These are phyloP conservation scores for Dasyornis broadbenti DNA, from an alignment of 2,113 vertebrate genomes.

Conservation along the genomic window DNA sequence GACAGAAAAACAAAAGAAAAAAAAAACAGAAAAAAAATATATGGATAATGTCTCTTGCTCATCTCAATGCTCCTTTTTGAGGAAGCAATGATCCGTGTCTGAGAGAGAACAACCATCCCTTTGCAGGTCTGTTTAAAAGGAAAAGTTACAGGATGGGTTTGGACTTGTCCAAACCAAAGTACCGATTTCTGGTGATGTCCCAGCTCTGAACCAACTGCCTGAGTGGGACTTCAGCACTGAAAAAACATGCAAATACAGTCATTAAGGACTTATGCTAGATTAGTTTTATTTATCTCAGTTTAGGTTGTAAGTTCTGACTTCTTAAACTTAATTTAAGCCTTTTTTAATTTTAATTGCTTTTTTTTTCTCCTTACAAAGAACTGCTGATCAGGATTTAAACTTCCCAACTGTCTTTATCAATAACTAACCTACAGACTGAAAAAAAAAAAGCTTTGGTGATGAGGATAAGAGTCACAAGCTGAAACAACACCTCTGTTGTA, in stretches of 20 bases:
- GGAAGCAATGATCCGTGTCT: constrained; percentile 76
- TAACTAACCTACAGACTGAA: not conserved
- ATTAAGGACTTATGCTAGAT: not conserved
- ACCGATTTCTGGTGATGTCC: constrained; percentile 31
- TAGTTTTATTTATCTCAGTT: not conserved
- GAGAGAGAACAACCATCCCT: constrained; percentile 72
- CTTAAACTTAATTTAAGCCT: not conserved
- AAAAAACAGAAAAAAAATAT: constrained; percentile 72
- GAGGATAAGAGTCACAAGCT: constrained; percentile 28
- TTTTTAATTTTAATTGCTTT: not conserved
- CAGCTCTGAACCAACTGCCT: constrained; percentile 24
- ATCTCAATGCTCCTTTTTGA: constrained; percentile 70
- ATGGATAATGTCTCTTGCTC: constrained; percentile 83
- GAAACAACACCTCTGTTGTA: constrained; percentile 33
- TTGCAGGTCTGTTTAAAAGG: constrained; percentile 40
- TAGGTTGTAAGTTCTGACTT: not conserved
- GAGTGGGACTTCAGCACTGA: constrained; percentile 38
- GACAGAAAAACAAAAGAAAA: constrained; percentile 83
- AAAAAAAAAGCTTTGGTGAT: not conserved
- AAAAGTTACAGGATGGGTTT: constrained; percentile 22
- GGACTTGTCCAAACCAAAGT: constrained; percentile 46
- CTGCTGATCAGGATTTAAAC: not conserved
- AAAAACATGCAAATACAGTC: constrained; percentile 53
- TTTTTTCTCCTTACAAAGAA: not conserved
- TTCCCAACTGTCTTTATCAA: not conserved